Evolutionary conservation across 2,797 vertebrate species (phyloP).

Genomic region (Poecilia gillii): DNA sequence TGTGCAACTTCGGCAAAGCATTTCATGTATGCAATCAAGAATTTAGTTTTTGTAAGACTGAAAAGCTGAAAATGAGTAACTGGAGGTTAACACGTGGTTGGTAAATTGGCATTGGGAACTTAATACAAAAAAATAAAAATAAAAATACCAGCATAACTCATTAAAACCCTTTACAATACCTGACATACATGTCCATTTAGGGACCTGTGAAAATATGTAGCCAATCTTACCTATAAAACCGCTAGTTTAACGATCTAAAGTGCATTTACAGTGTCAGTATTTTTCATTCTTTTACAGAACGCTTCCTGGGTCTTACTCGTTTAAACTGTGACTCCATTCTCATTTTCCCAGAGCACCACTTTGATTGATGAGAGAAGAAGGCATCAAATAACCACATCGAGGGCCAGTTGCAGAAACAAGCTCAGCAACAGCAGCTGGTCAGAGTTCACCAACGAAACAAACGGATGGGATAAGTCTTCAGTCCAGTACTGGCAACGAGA

Average conservation of each 20-base stretch:
- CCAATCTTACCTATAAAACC: constrained; percentile 72
- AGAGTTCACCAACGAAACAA: constrained; percentile 27
- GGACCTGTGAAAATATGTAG: constrained; percentile 60
- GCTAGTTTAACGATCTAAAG: constrained; percentile 83
- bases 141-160: constrained; percentile 70
- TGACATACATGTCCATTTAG: constrained; percentile 57
- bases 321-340: constrained; percentile 26
- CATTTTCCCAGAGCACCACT: constrained; percentile 65
- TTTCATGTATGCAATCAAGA: constrained; percentile 90
- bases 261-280: constrained; percentile 87
- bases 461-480: constrained; percentile 23
- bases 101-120: constrained; percentile 82
- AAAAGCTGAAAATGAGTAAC: constrained; percentile 68
- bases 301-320: constrained; percentile 48
- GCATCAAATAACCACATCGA: constrained; percentile 60
- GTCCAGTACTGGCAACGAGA: constrained; percentile 30
- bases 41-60: constrained; percentile 66
- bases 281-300: constrained; percentile 73
- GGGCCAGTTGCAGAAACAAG: constrained; percentile 50
- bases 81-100: constrained; percentile 79
- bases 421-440: constrained; percentile 44
- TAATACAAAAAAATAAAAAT: constrained; percentile 47
- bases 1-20: constrained; percentile 94
- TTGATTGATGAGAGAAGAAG: constrained; percentile 69
- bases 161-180: constrained; percentile 70